phyloP scores from a whole-genome alignment of 2,113 vertebrate species.

The Pachyramphus minor region DNA sequence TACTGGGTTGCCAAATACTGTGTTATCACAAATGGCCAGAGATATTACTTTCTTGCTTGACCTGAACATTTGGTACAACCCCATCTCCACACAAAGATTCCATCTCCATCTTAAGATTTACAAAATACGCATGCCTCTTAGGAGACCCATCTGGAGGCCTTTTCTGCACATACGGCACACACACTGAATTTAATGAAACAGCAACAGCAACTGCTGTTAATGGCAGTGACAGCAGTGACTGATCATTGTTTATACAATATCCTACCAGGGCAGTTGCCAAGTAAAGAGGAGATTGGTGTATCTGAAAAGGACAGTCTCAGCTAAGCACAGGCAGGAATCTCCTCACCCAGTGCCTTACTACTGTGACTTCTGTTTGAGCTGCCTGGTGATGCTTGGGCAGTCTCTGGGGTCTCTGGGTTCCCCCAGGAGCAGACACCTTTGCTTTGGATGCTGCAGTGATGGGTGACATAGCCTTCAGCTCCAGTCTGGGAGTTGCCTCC shows the following conservation, averaged over 20 bases:
- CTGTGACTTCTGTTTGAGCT: neutral
- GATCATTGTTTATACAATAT: neutral
- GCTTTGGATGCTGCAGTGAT: neutral
- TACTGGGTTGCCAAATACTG: neutral
- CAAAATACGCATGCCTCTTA: neutral
- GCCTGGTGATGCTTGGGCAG: neutral
- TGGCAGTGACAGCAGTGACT: neutral
- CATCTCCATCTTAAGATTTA: neutral
- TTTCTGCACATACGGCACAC: neutral
- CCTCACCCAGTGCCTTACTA: neutral
- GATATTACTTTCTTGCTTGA: neutral
- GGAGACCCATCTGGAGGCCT: neutral
- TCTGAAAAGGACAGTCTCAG: neutral
- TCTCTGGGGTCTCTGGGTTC: neutral
- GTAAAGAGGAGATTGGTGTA: neutral
- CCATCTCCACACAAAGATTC: neutral
- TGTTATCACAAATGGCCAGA: neutral
- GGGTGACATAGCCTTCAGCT: neutral
- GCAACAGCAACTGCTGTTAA: neutral
- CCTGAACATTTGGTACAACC: neutral
- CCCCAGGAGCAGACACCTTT: neutral
- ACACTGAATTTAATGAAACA: neutral
- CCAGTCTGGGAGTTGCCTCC: neutral
- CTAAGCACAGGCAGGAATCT: neutral
- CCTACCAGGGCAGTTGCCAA: slow-evolving; percentile 6